Conservation (phyloP, 2,113 vertebrate species). For the Tauraco erythrolophus region DNA sequence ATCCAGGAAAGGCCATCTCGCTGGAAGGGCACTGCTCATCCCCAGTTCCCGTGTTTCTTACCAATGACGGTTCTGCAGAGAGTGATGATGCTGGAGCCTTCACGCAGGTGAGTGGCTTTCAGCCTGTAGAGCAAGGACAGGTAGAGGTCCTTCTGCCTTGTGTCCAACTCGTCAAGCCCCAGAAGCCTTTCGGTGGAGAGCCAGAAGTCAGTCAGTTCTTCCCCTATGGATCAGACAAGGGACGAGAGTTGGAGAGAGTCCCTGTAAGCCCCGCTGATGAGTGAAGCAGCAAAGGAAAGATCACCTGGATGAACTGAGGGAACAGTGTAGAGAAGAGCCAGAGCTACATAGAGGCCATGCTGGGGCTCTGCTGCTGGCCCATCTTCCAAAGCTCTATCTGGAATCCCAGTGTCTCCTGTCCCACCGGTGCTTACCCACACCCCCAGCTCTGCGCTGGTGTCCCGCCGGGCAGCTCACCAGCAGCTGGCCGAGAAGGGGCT, state of each 20-base stretch:
- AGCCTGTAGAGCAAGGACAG: conserved; percentile 69
- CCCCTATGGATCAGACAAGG: conserved; percentile 59
- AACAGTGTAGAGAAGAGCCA: neutral
- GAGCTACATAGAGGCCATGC: rapidly evolving
- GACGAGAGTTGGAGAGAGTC: neutral
- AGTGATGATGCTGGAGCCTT: conserved; percentile 63
- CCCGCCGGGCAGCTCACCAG: rapidly evolving
- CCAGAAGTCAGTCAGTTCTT: conserved; percentile 79
- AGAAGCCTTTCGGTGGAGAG: conserved; percentile 75
- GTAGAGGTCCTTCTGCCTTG: conserved; percentile 56
- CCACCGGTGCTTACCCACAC: neutral
- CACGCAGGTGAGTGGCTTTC: conserved; percentile 75
- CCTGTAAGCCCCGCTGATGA: neutral
- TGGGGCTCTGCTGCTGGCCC: neutral
- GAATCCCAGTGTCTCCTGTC: neutral
- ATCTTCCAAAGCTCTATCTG: neutral
- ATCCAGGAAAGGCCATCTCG: neutral
- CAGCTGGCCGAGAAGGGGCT: neutral
- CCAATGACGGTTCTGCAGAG: conserved; percentile 64
- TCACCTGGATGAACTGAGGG: rapidly evolving
- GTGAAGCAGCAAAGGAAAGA: neutral
- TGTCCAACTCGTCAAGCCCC: conserved; percentile 61
- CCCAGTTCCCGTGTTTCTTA: conserved; percentile 14
- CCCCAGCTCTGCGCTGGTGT: neutral
- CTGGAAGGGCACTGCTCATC: neutral